Evolutionary conservation across 2,797 vertebrate species (phyloP), one percentile per base, ranked within the genome.

Genomic region (Lagorchestes hirsutus): DNA sequence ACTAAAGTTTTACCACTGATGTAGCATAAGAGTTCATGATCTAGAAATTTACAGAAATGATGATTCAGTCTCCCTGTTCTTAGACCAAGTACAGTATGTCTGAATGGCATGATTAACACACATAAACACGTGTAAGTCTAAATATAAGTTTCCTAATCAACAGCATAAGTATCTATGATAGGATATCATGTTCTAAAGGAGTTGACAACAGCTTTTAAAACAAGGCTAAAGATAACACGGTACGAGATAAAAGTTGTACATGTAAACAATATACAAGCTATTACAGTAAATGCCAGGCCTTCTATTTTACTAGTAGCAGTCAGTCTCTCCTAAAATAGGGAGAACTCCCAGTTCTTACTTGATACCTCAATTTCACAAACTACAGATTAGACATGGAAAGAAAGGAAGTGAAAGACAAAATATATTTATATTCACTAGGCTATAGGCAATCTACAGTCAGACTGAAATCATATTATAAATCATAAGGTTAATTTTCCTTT

Each of bases 141-240:
- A 98, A 98, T 98, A 98, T 98, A 98, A 98, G 97, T 92, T 96
- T 98, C 97, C 97, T 96, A 98, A 98, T 96, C 94, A 96, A 95
- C 57, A 91, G 96, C 96, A 94, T 62, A 97, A 97, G 97, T 94
- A 96, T 96, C 94, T 97, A 92, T 96, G 95, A 95, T 98, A 98
- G 90, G 94, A 95, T 93, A 97, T 97, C 95, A 96, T 95, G 95
- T 96, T 97, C 97, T 96, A 96, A 97, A 92, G 93, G 94, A 96
- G 92, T 50, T 92, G 55, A 97, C 92, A 97, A 97, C 96, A 98
- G 90, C 34, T 95, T 94, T 97, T 94, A 96, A 97, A 97, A 93
- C 92, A 94, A 95, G 91, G 55, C 93, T 96, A 96, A 93, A 27
- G 12, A 96, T 93, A 31, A 96, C 74, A 82, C 40, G 93, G 52